phyloP scores from a whole-genome alignment of 2,888 invertebrate species.

The Eilema caniola region DNA sequence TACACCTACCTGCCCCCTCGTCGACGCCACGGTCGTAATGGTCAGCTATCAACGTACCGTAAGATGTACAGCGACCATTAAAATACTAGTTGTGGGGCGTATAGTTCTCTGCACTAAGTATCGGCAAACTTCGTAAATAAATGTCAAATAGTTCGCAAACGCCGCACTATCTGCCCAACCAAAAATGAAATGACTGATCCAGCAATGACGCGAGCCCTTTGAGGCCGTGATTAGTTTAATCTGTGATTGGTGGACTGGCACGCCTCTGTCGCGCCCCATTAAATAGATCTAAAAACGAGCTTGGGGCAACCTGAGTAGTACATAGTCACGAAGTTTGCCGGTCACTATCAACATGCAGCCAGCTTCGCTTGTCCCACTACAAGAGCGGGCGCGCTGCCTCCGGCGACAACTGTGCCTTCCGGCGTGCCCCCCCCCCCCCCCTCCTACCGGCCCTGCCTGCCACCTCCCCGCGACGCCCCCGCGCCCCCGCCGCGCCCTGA shows the following conservation, averaged over 20 bases:
- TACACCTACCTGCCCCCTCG: too few relatives aligned
- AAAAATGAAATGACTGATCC: too few relatives aligned
- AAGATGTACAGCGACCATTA: neutral
- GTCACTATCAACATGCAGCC: neutral
- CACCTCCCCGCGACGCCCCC: conserved; percentile 10
- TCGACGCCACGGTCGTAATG: neutral
- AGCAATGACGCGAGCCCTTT: too few relatives aligned
- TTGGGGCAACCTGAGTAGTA: too few relatives aligned
- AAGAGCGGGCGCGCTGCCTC: neutral
- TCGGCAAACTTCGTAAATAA: too few relatives aligned
- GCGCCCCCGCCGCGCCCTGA: conserved; percentile 34
- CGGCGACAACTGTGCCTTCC: conserved; percentile 78
- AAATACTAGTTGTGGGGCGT: neutral
- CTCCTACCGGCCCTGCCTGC: neutral
- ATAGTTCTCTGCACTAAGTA: too few relatives aligned
- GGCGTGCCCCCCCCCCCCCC: conserved; percentile 52
- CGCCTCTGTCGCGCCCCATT: too few relatives aligned
- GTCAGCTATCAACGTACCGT: neutral
- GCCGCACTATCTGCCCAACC: too few relatives aligned
- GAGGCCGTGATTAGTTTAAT: neutral
- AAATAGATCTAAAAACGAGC: too few relatives aligned
- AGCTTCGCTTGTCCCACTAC: neutral
- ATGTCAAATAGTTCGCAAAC: too few relatives aligned
- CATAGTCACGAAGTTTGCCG: neutral
- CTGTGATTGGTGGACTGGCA: too few relatives aligned